phyloP scores from a whole-genome alignment of 2,888 invertebrate genomes.

The Cartodere bifasciata region DNA sequence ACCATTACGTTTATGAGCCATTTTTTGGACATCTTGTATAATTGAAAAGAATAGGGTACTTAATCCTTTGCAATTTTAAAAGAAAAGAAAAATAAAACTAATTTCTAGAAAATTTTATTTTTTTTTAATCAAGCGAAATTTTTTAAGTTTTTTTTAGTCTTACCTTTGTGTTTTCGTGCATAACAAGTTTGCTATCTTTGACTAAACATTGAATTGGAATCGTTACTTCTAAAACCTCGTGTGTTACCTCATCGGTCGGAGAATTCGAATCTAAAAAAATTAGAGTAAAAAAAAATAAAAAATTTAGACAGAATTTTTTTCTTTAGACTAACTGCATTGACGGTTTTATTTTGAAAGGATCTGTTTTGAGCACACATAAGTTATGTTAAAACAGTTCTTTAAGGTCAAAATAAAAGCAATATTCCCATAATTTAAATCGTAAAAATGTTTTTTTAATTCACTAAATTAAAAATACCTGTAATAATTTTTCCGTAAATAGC shows the following conservation, averaged over 20 bases:
- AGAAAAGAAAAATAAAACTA: no score
- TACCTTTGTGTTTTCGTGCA: slow-evolving; percentile 81
- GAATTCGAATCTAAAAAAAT: slow-evolving; percentile 18
- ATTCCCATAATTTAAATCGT: slow-evolving; percentile 1
- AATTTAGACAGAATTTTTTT: no score
- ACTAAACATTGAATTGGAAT: slow-evolving; percentile 88
- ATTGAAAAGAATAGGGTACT: slow-evolving; percentile 1
- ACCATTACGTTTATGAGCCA: no score
- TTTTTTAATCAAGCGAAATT: no score
- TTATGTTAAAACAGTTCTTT: no score
- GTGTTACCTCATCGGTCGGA: slow-evolving; percentile 19
- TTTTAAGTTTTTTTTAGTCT: no score
- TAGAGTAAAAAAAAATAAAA: neutral
- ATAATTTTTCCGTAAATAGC: slow-evolving; percentile 69
- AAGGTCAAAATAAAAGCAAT: slow-evolving; percentile 1
- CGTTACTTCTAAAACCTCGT: slow-evolving; percentile 79
- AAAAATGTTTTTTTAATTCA: no score
- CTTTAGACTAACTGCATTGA: no score
- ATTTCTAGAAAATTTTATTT: no score
- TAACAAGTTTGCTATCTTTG: slow-evolving; percentile 75
- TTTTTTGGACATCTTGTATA: no score
- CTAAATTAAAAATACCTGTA: slow-evolving; percentile 22
- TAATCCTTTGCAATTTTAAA: slow-evolving; percentile 2
- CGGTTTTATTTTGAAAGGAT: no score
- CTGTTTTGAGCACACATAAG: no score